These are phyloP conservation scores for Sepioteuthis lessoniana DNA, from an alignment of 2,888 invertebrate species.

Conservation along the genomic window DNA sequence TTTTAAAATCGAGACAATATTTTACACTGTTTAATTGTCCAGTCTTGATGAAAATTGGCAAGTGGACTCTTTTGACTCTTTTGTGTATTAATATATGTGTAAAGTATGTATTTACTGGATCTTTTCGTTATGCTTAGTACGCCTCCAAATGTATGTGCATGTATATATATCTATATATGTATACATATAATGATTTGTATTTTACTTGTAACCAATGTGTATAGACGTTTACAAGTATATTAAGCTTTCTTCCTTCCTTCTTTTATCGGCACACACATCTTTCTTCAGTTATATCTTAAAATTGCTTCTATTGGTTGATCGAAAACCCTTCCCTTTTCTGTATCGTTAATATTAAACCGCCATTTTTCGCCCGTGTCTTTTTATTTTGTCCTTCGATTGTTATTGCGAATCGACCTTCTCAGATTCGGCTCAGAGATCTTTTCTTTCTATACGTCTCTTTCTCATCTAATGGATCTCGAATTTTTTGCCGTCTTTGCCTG, in stretches of 20 bases:
- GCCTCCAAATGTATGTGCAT: too few species aligned
- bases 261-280: background rate
- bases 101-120: too few species aligned
- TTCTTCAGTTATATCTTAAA: background rate
- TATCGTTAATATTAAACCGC: background rate
- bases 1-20: too few species aligned
- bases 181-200: background rate
- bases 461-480: background rate
- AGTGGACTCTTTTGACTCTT: too few species aligned
- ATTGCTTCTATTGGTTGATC: background rate
- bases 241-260: background rate
- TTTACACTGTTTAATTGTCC: too few species aligned
- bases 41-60: too few species aligned
- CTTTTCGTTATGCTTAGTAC: too few species aligned
- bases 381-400: background rate
- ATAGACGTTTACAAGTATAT: background rate
- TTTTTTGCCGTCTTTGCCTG: background rate
- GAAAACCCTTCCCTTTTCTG: background rate
- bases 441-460: background rate
- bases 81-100: too few species aligned
- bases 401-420: background rate
- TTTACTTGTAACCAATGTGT: too few species aligned
- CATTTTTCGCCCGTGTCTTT: background rate
- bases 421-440: background rate
- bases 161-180: too few species aligned